Percentiles rank a stretch among this genome's conserved stretches.
Evolutionary conservation across 1,140 invertebrate genomes (phyloP).

Genomic region (Globodera ellingtonae): DNA sequence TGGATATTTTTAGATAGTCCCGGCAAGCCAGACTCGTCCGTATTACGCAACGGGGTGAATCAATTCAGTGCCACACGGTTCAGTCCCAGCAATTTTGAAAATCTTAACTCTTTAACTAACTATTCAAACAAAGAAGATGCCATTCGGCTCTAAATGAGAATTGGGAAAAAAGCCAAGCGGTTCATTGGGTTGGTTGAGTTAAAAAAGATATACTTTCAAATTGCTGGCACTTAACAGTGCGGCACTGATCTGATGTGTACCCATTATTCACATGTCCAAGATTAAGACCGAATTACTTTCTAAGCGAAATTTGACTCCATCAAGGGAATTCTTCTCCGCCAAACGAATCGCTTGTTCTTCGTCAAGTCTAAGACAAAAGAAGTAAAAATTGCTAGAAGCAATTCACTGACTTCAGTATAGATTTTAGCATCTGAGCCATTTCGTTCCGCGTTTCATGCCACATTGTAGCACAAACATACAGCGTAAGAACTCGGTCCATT

Average conservation of each 20-base stretch:
- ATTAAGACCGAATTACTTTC: slow-evolving; percentile 37
- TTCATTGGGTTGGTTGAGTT: background rate
- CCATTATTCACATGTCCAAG: no score
- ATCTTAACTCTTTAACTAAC: no score
- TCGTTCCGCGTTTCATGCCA: slow-evolving; percentile 68
- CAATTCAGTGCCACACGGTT: no score
- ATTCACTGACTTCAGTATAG: slow-evolving; percentile 65
- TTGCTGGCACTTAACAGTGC: no score
- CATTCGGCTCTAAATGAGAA: no score
- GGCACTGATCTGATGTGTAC: no score
- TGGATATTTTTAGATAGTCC: no score
- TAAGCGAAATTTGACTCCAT: slow-evolving; percentile 72
- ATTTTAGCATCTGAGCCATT: slow-evolving; percentile 68
- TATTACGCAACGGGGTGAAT: no score
- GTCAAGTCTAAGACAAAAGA: slow-evolving; percentile 73
- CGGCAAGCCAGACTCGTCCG: no score
- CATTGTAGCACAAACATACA: slow-evolving; percentile 69
- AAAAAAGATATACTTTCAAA: no score
- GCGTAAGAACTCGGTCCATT: slow-evolving; percentile 59
- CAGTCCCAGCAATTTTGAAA: no score
- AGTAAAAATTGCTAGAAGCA: background rate
- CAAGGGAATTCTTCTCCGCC: slow-evolving; percentile 84
- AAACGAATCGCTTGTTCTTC: slow-evolving; percentile 87
- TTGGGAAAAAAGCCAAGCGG: slow-evolving; percentile 57
- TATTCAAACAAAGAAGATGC: no score